phyloP scores from a whole-genome alignment of 92 coral and sea anemone species.

The Metridium senile region DNA sequence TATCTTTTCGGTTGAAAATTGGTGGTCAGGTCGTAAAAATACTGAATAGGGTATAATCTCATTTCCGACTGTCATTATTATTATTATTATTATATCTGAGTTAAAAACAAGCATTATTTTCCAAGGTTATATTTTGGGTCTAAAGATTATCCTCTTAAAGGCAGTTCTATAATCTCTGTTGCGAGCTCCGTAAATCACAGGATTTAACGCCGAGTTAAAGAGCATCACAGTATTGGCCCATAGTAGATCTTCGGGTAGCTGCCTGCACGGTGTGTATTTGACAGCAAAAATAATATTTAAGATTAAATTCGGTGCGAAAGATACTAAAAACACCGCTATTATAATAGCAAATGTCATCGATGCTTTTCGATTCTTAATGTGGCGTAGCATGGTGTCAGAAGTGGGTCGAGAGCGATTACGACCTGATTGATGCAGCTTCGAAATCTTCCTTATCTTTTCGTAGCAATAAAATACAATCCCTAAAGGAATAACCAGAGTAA shows the following conservation, averaged over 20 bases:
- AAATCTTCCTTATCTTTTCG: slow-evolving; percentile 19
- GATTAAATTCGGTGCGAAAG: slow-evolving; percentile 22
- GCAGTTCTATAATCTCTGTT: slow-evolving; percentile 21
- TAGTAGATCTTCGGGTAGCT: slow-evolving; percentile 18
- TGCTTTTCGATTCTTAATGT: slow-evolving; percentile 25
- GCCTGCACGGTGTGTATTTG: slow-evolving; percentile 2
- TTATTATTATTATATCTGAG: background rate
- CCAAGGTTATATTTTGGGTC: background rate
- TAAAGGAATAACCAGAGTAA: slow-evolving; percentile 15
- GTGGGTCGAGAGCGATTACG: background rate
- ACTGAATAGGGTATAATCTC: too few relatives aligned
- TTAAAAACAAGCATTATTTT: too few relatives aligned
- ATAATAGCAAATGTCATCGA: slow-evolving; percentile 23
- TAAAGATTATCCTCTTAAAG: background rate
- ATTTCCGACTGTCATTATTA: too few relatives aligned
- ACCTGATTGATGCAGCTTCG: background rate
- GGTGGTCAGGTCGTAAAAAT: too few relatives aligned
- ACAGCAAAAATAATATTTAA: slow-evolving; percentile 10
- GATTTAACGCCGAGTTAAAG: slow-evolving; percentile 19
- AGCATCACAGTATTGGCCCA: slow-evolving; percentile 20
- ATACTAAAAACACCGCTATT: slow-evolving; percentile 12
- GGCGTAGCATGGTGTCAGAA: slow-evolving; percentile 17
- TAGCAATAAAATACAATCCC: slow-evolving; percentile 22
- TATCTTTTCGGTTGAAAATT: too few relatives aligned
- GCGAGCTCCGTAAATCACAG: slow-evolving; percentile 29